Evolutionary conservation across 2,113 vertebrate species (phyloP).

Genomic region (Dipodomys stephensi): DNA sequence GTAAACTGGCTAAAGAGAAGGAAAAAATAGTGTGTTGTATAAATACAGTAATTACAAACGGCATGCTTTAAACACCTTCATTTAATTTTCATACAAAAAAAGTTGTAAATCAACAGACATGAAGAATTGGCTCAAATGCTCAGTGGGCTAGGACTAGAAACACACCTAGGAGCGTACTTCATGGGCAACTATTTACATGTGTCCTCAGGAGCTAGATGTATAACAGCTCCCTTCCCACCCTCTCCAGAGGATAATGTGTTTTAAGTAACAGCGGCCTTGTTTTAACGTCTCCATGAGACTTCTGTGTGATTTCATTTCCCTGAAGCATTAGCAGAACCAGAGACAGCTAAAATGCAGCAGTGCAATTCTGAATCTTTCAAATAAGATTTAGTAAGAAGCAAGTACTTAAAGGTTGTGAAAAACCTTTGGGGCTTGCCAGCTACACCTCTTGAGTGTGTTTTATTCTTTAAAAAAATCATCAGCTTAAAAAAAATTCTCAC

Average conservation of each 20-base stretch:
- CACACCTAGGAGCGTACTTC: background rate
- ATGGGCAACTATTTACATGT: background rate
- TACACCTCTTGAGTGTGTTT: background rate
- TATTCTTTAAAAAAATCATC: background rate
- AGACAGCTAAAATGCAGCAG: background rate
- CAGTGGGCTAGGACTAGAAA: background rate
- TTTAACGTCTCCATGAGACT: background rate
- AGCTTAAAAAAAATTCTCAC: background rate
- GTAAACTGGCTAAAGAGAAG: background rate
- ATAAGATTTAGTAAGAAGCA: background rate
- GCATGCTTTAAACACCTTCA: background rate
- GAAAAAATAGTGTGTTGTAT: background rate
- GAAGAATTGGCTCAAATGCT: background rate
- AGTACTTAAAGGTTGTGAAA: background rate
- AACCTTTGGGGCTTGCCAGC: background rate
- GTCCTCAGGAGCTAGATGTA: background rate
- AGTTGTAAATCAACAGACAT: background rate
- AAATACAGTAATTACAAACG: conserved; percentile 22
- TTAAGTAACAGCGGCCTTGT: background rate
- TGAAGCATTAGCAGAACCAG: background rate
- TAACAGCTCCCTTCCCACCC: background rate
- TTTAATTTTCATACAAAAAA: conserved; percentile 3
- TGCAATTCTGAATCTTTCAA: background rate
- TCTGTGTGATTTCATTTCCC: conserved; percentile 23
- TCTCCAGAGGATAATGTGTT: background rate